phyloP scores from a whole-genome alignment of 2,888 invertebrate species.

The Auanema freiburgensis region DNA sequence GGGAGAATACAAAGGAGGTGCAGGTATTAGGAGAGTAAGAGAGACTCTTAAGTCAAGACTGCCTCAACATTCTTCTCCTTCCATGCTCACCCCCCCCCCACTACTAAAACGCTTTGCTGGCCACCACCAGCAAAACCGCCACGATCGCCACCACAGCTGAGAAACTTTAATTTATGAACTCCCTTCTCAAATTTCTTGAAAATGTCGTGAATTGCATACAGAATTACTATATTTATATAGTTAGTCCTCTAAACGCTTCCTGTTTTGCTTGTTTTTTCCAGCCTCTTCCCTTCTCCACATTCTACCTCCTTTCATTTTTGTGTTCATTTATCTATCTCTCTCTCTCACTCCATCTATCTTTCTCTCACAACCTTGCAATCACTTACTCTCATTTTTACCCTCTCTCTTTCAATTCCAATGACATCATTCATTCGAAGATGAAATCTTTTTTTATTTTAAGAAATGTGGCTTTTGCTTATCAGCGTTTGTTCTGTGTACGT shows the following conservation, averaged over 20 bases:
- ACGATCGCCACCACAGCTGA: too few species aligned
- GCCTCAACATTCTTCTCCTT: too few species aligned
- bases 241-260: neutral
- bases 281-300: neutral
- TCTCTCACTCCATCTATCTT: conserved; percentile 6
- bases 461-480: conserved; percentile 4
- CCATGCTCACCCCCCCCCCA: too few species aligned
- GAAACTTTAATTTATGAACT: too few species aligned
- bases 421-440: neutral
- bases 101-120: too few species aligned
- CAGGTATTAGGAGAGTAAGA: too few species aligned
- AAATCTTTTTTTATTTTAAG: neutral
- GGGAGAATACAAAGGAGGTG: too few species aligned
- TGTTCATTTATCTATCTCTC: conserved; percentile 4
- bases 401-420: conserved; percentile 4
- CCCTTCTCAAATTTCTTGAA: too few species aligned
- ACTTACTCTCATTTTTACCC: neutral
- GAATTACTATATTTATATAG: too few species aligned
- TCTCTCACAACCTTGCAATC: neutral
- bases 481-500: neutral
- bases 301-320: neutral
- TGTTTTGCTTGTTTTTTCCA: neutral
- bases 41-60: too few species aligned
- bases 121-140: too few species aligned
- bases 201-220: too few species aligned